Base-by-base conservation (phyloP, 2,888 invertebrate species). In the Neoaliturus tenellus region DNA sequence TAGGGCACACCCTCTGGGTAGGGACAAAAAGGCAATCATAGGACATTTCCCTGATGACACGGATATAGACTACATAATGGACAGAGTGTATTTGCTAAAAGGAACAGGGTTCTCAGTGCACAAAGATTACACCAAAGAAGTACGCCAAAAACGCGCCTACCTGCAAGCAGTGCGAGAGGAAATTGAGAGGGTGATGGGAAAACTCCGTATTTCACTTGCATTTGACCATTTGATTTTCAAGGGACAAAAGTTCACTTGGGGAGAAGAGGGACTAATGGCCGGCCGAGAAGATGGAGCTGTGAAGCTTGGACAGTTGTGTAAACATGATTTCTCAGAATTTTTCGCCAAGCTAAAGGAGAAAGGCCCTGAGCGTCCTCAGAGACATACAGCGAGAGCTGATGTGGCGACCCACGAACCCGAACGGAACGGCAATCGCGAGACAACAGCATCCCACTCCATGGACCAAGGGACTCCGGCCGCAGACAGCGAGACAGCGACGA, bases 11-110 rank as follows among this genome's bases (percentile, higher is more conserved):
- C 25, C 62, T 10, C 31, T 62, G 17, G 28, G 31, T 4, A 6
- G 4, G 28, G 25, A 31, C 31, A n/a, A n/a, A 14, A 62, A 62
- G 25, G 62, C 62, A 6, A 31, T 62, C 10, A 62, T 62, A 10
- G 62, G 25, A 17, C 62, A 62, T 62, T 25, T 62, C 20, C 62
- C 62, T 17, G 62, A 28, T 10, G 62, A 62, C 62, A 5, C 62
- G 25, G 62, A 62, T 25, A 62, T 62, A 14, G 62, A 62, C 2
- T 62, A 62, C 25, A 62, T 62, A 10, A 62, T 62, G 62, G 62
- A 17, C 12, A 4, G 20, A 62, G 62, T 62, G 8, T 5, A 25
- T 3, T 5, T 10, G 2, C 31, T 62, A 3, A 62, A 62, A 25
- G 62, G 62, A 2, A 62, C 62, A 4, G 62, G 62, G 2, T 17